Conservation (phyloP, 2,113 vertebrate genomes). For the Triplophysa dalaica region DNA sequence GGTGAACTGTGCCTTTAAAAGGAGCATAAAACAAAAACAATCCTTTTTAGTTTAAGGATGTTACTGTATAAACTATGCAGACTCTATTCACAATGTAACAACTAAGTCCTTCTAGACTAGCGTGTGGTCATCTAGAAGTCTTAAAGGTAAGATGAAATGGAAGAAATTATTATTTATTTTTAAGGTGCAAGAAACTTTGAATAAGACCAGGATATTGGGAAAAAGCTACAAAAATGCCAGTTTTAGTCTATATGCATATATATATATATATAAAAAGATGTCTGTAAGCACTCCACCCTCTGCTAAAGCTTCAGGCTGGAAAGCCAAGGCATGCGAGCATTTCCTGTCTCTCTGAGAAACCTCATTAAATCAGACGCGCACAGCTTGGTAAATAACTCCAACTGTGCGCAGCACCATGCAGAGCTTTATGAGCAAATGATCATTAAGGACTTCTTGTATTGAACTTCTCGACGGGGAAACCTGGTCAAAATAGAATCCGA, state of each 20-base stretch:
- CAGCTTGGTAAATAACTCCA: constrained; percentile 46
- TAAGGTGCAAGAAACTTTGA: no score
- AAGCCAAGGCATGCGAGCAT: constrained; percentile 22
- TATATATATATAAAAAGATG: not conserved
- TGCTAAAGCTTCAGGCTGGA: constrained; percentile 1
- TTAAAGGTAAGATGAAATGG: no score
- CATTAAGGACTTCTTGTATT: constrained; percentile 62
- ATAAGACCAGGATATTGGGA: no score
- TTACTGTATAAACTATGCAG: no score
- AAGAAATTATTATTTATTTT: no score
- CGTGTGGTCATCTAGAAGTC: no score
- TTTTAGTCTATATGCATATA: not conserved
- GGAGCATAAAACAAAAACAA: no score
- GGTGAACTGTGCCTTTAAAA: no score
- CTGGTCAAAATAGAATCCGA: constrained; percentile 10
- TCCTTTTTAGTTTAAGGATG: no score
- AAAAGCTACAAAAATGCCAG: no score
- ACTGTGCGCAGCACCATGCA: constrained; percentile 44
- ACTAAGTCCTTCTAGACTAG: no score
- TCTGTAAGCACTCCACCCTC: constrained; percentile 4
- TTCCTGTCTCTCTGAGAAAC: constrained; percentile 41
- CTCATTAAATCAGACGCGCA: constrained; percentile 61
- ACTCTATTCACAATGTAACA: no score
- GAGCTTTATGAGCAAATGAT: constrained; percentile 63
- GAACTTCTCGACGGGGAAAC: constrained; percentile 46